Percentiles rank a stretch among this genome's conserved stretches.
Conservation (phyloP, 2,797 vertebrate species). For the Ctenopoma multispine region DNA sequence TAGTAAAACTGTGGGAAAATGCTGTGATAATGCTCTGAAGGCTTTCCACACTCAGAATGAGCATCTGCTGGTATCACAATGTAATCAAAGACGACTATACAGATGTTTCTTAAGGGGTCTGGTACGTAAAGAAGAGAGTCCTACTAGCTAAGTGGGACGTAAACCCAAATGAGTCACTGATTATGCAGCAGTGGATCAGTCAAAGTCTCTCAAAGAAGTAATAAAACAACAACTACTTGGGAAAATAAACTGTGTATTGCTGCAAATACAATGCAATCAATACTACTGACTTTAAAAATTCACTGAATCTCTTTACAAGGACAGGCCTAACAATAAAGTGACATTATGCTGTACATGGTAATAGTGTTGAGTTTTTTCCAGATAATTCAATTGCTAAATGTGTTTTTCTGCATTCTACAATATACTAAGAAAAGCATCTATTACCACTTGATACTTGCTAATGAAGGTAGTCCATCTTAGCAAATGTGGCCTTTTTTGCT, state of each 20-base stretch:
- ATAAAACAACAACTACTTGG: not conserved
- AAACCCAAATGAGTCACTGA: not conserved
- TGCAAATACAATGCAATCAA: not conserved
- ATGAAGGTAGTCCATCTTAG: conserved; percentile 13
- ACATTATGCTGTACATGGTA: conserved; percentile 4
- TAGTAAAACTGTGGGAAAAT: not conserved
- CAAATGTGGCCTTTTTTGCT: conserved; percentile 15
- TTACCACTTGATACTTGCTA: conserved; percentile 20
- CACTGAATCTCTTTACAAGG: not conserved
- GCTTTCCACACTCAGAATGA: conserved; percentile 2
- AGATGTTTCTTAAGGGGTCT: not conserved
- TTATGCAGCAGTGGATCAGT: not conserved
- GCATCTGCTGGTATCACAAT: not conserved
- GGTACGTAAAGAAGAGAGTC: not conserved
- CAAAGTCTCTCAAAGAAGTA: not conserved
- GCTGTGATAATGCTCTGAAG: not conserved
- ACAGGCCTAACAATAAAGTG: conserved; percentile 8
- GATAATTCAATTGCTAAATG: conserved; percentile 16
- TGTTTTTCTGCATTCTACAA: conserved; percentile 1
- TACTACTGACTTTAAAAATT: too few species aligned
- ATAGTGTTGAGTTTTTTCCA: conserved; percentile 8
- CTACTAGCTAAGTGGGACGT: conserved; percentile 2
- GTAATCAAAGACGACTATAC: not conserved
- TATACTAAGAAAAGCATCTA: conserved; percentile 13
- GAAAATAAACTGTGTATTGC: not conserved